Evolutionary conservation across 1,140 invertebrate species (phyloP), one percentile per base, ranked within the genome.

Genomic region (Latrodectus geometricus): DNA sequence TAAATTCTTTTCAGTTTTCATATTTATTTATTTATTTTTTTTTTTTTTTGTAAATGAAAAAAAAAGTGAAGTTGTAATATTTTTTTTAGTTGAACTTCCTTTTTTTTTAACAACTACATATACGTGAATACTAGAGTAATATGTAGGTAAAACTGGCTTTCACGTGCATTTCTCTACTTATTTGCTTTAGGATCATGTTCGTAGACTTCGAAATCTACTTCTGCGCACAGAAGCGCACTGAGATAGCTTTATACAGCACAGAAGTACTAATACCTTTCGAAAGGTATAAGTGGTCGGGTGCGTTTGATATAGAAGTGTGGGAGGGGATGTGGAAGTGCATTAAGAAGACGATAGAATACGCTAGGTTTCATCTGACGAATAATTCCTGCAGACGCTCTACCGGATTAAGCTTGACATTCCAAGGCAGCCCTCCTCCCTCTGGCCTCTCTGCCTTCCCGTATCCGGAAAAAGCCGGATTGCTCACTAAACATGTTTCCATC

Each of bases 401-500:
- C 49, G 68, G 79, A 65, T 81, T 81, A 81, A 17, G 68, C n/a
- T 21, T 52, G 66, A 48, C 66, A 66, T 66, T 21, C 77, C 21
- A 17, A 79, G 35, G 35, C 50, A 76, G 21, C 20, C 76, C n/a
- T 20, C 35, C 48, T 17, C 8, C 49, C 68, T 49, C 49, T 54
- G 35, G 15, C 52, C 54, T 14, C 21, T 52, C 17, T 68, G 69
- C n/a, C 21, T 17, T 70, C 23, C 66, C 17, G 17, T 11, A 61
- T 14, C 54, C 54, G 17, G 54, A 61, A 61, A 61, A 11, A 61
- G 11, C 17, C 54, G 35, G 35, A 35, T 35, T 17, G 11, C 54
- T 61, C 54, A 81, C 66, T 23, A 81, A 79, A 81, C 79, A 81
- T 81, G 79, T 54, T 72, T 35, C 79, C 54, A 81, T 81, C 79